Conservation (phyloP, 1,140 invertebrate genomes). For the Lasaia peninsularis region DNA sequence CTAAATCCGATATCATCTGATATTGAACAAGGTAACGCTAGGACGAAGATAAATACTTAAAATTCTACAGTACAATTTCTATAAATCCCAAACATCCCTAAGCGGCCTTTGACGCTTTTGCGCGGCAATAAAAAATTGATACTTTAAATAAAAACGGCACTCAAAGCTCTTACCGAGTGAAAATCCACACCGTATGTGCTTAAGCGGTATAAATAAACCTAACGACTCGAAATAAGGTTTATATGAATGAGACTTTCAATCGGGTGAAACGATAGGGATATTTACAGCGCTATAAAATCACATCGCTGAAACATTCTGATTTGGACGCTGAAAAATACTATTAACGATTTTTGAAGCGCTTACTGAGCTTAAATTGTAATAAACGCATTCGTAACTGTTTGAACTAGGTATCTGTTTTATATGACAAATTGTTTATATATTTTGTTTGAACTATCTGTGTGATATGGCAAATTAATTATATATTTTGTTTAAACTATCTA, state of each 20-base stretch:
- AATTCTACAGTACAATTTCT: too few relatives aligned
- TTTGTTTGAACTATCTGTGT: too few relatives aligned
- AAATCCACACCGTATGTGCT: slow-evolving; percentile 5
- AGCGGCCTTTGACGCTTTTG: too few relatives aligned
- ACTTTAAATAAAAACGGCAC: slow-evolving; percentile 1
- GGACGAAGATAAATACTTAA: too few relatives aligned
- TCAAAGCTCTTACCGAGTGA: not conserved
- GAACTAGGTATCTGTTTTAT: too few relatives aligned
- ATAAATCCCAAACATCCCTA: too few relatives aligned
- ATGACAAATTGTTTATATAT: too few relatives aligned
- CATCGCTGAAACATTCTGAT: slow-evolving; percentile 53
- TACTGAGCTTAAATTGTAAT: not conserved
- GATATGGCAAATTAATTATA: too few relatives aligned
- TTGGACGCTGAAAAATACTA: slow-evolving; percentile 34
- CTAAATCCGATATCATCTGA: too few relatives aligned
- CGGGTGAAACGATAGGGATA: slow-evolving; percentile 37
- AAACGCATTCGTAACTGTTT: not conserved
- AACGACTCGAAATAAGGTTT: slow-evolving; percentile 41
- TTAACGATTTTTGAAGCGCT: not conserved
- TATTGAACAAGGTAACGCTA: too few relatives aligned
- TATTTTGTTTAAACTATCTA: too few relatives aligned
- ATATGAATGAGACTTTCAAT: slow-evolving; percentile 38
- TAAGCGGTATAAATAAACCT: slow-evolving; percentile 22
- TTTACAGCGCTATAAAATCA: slow-evolving; percentile 60
- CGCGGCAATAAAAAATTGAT: not conserved